Evolutionary conservation across 2,113 vertebrate species (phyloP).

Genomic region (Cygnus buccinator): DNA sequence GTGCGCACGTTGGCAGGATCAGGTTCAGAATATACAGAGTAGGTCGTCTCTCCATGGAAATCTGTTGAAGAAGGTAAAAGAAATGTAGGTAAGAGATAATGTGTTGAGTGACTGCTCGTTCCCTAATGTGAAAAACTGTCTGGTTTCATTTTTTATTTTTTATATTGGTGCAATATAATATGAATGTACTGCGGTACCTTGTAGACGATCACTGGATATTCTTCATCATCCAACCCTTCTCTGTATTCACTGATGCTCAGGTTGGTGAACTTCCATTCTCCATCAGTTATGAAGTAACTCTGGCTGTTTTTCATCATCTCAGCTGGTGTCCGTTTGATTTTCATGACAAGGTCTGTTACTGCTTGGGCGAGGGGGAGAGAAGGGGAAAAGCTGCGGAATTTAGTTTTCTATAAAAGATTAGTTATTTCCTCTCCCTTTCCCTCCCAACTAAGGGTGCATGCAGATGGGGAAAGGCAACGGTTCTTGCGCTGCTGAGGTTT

Average conservation of each 20-base stretch:
- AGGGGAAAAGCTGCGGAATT: not conserved
- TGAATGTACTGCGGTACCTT: not conserved
- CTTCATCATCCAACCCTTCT: rapidly evolving
- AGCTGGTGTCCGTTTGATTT: not conserved
- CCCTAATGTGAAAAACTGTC: not conserved
- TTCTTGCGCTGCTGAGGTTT: not conserved
- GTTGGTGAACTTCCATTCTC: slow-evolving; percentile 68
- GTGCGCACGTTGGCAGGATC: slow-evolving; percentile 73
- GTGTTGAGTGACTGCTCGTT: not conserved
- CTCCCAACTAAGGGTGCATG: not conserved
- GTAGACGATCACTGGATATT: not conserved
- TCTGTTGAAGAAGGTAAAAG: slow-evolving; percentile 45
- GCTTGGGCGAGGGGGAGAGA: not conserved
- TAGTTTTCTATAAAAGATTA: not conserved
- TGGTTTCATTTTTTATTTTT: not conserved
- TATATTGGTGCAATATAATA: not conserved
- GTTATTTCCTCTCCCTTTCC: not conserved
- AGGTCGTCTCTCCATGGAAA: slow-evolving; percentile 74
- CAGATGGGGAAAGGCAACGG: not conserved
- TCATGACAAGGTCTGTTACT: slow-evolving; percentile 44
- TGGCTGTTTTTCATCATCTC: not conserved
- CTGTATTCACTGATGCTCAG: not conserved
- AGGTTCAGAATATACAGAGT: slow-evolving; percentile 79
- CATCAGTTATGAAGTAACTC: slow-evolving; percentile 23
- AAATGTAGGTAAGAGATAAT: not conserved